Conservation (phyloP, 2,888 invertebrate genomes). For the Clepsis dumicolana region DNA sequence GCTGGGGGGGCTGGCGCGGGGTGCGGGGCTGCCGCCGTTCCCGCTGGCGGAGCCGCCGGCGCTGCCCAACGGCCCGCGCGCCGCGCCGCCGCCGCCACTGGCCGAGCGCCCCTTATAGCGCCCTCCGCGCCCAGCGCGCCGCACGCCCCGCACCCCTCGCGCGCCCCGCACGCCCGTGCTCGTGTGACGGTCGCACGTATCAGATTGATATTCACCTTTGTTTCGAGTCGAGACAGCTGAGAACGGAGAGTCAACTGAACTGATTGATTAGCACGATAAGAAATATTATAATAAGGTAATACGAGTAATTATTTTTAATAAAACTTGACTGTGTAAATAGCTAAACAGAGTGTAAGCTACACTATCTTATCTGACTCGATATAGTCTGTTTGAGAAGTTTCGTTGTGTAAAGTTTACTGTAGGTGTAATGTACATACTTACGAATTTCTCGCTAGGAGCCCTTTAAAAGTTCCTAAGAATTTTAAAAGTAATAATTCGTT, state of each 20-base stretch:
- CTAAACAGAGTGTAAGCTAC: background rate
- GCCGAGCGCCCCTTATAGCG: conserved; percentile 22
- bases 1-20: conserved; percentile 51
- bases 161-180: conserved; percentile 45
- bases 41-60: conserved; percentile 24
- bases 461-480: conserved; percentile 34
- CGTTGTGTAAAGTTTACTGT: conserved; percentile 21
- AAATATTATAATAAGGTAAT: background rate
- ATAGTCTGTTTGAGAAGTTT: background rate
- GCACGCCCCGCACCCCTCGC: conserved; percentile 40
- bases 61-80: conserved; percentile 41
- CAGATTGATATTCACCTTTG: background rate
- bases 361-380: too few species aligned
- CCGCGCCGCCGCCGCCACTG: conserved; percentile 37
- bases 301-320: too few species aligned
- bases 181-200: conserved; percentile 42
- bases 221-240: background rate
- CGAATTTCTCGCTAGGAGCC: conserved; percentile 6
- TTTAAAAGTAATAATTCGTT: conserved; percentile 21
- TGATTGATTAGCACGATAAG: background rate
- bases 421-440: background rate
- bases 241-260: background rate
- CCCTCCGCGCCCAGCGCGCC: conserved; percentile 47
- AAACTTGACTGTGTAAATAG: background rate
- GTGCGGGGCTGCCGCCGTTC: conserved; percentile 50